A percentile compares a stretch with the other conserved stretches of the same genome.
Evolutionary conservation across 2,888 invertebrate species (phyloP).

Genomic region (Limnephilus auricula): DNA sequence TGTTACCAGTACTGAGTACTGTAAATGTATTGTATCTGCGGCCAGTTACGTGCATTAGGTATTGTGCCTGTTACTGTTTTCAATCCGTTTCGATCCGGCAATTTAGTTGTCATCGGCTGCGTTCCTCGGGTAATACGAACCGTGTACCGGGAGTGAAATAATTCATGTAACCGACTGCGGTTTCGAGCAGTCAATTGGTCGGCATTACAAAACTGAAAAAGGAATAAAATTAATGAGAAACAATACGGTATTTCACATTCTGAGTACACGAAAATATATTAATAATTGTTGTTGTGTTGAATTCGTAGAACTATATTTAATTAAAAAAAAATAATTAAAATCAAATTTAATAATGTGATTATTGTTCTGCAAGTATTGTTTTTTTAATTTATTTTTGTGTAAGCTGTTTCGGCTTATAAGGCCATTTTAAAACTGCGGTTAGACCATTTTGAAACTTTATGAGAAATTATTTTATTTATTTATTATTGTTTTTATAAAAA

Average conservation of each 20-base stretch:
- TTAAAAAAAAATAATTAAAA: too few relatives aligned
- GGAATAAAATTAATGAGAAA: neutral
- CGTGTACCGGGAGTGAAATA: neutral
- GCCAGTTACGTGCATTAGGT: neutral
- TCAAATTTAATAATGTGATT: too few relatives aligned
- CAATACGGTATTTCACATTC: neutral
- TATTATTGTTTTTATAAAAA: too few relatives aligned
- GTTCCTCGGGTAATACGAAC: conserved; percentile 10
- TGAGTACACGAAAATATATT: too few relatives aligned
- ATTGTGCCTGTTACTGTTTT: conserved; percentile 16
- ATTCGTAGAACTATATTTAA: too few relatives aligned
- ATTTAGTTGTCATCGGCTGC: conserved; percentile 32
- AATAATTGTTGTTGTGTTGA: too few relatives aligned
- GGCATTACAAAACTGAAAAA: neutral
- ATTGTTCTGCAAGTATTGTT: too few relatives aligned
- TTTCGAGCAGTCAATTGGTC: neutral
- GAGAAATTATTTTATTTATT: too few relatives aligned
- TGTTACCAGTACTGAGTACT: neutral
- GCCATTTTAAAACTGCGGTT: too few relatives aligned
- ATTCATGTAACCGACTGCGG: conserved; percentile 11
- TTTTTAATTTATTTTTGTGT: too few relatives aligned
- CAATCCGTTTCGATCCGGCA: conserved; percentile 24
- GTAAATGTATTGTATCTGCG: neutral
- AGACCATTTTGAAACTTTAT: too few relatives aligned
- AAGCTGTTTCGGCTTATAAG: too few relatives aligned